Conservation (phyloP, 2,888 invertebrate genomes). For the Neocrepidodera transversa region DNA sequence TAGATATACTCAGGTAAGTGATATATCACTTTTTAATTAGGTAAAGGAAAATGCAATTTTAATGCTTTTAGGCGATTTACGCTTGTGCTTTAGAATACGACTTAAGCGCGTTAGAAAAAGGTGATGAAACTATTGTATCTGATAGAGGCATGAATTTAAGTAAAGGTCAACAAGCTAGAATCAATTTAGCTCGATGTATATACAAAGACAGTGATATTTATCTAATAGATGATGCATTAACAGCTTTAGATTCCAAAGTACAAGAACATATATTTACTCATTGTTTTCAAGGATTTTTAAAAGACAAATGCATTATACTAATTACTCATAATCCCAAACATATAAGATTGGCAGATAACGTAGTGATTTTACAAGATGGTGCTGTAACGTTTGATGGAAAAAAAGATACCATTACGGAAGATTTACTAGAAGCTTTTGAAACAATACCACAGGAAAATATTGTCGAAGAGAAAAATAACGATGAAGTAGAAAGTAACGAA, state of each 20-base stretch:
- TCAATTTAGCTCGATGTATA: conserved; percentile 78
- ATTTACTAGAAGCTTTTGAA: conserved; percentile 35
- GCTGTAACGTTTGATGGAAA: conserved; percentile 39
- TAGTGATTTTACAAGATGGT: conserved; percentile 59
- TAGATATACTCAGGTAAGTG: conserved; percentile 64
- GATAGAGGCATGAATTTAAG: conserved; percentile 81
- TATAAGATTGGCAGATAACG: conserved; percentile 53
- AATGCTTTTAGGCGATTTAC: conserved; percentile 55
- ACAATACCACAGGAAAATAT: background rate
- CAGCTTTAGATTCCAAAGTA: conserved; percentile 79
- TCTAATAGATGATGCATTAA: conserved; percentile 79
- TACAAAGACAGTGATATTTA: conserved; percentile 81
- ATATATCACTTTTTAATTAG: background rate
- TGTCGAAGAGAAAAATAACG: conserved; percentile 56
- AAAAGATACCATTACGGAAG: conserved; percentile 34
- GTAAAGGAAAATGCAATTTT: background rate
- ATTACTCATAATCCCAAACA: conserved; percentile 52
- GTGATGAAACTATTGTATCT: conserved; percentile 80
- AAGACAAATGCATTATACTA: conserved; percentile 60
- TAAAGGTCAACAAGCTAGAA: conserved; percentile 83
- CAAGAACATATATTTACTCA: conserved; percentile 74
- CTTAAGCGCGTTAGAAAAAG: conserved; percentile 60
- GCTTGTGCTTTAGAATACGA: conserved; percentile 73
- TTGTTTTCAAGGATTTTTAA: conserved; percentile 56
- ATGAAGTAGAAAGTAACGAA: conserved; percentile 54